Evolutionary conservation across 2,888 invertebrate species (phyloP).

Genomic region (Chrysina gloriosa): DNA sequence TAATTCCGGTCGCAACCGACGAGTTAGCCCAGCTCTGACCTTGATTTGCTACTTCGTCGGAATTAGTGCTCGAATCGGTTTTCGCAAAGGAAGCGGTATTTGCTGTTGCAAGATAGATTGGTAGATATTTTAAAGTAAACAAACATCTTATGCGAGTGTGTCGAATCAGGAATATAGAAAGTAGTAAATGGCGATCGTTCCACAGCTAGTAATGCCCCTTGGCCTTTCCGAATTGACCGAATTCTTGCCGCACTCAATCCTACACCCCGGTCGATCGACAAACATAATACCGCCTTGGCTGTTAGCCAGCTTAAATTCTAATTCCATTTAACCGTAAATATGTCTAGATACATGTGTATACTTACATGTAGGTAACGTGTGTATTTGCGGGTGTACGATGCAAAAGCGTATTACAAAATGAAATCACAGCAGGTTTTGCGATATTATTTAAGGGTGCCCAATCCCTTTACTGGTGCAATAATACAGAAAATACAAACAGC

Average conservation of each 20-base stretch:
- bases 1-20: neutral
- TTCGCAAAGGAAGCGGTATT: neutral
- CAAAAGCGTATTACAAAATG: no score
- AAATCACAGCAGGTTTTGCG: no score
- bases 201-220: neutral
- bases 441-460: no score
- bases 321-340: neutral
- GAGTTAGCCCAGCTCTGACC: neutral
- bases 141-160: slow-evolving; percentile 1
- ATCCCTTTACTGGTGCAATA: no score
- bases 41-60: neutral
- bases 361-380: no score
- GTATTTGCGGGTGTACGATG: no score
- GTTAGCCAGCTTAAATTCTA: slow-evolving; percentile 9
- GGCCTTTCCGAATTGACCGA: slow-evolving; percentile 3
- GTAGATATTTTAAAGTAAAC: slow-evolving; percentile 14
- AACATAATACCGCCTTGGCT: slow-evolving; percentile 3
- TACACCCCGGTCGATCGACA: neutral
- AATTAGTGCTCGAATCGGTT: neutral
- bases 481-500: no score
- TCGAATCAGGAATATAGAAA: slow-evolving; percentile 1
- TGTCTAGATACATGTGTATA: no score
- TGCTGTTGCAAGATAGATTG: slow-evolving; percentile 3
- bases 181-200: neutral
- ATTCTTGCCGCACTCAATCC: slow-evolving; percentile 4